These are phyloP conservation scores for Oithona nana DNA, from an alignment of 2,888 invertebrate species.

Conservation along the genomic window DNA sequence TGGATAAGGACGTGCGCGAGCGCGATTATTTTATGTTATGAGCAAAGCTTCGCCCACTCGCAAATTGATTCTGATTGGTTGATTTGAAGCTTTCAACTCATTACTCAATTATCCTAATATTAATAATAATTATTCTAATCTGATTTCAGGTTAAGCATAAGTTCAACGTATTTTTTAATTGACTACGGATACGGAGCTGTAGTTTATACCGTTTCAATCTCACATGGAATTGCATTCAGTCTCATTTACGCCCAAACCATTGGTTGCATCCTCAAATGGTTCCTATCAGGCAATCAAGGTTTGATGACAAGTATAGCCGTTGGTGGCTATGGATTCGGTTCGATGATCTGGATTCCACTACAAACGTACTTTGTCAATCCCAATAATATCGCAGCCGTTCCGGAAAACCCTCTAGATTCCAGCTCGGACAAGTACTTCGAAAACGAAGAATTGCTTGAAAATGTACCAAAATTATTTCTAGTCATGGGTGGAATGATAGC, in stretches of 20 bases:
- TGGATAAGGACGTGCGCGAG: too few species aligned
- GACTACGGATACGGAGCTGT: background rate
- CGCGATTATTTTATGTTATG: too few species aligned
- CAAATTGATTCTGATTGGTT: too few species aligned
- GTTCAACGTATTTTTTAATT: background rate
- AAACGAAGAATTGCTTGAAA: background rate
- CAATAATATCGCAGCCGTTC: background rate
- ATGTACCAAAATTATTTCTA: background rate
- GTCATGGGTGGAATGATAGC: slow-evolving; percentile 2
- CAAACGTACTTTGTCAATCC: slow-evolving; percentile 14
- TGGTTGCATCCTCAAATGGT: background rate
- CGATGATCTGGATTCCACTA: slow-evolving; percentile 10
- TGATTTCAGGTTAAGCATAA: background rate
- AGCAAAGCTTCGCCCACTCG: too few species aligned
- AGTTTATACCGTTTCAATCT: background rate
- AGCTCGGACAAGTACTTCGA: background rate
- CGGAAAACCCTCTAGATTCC: background rate
- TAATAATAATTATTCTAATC: too few species aligned
- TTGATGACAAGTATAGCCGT: background rate
- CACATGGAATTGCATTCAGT: slow-evolving; percentile 5
- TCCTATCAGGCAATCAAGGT: background rate
- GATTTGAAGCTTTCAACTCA: too few species aligned
- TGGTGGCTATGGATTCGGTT: slow-evolving; percentile 12
- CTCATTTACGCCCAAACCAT: background rate
- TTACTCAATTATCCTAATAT: too few species aligned